Evolutionary conservation across 2,888 invertebrate species (phyloP).

Genomic region (Torymus tubicola): DNA sequence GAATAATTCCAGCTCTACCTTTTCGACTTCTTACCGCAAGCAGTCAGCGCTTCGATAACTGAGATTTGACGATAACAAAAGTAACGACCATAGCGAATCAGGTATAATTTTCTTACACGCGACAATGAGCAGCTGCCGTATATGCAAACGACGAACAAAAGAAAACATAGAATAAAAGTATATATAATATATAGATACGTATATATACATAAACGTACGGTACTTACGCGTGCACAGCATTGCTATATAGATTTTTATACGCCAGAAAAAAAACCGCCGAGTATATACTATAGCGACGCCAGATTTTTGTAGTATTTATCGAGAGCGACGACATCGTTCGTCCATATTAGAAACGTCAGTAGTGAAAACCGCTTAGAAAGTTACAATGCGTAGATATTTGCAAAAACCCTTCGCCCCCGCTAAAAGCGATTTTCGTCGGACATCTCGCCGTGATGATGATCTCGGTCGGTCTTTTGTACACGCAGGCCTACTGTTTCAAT

Average conservation of each 20-base stretch:
- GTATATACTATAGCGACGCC: constrained; percentile 29
- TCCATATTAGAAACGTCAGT: constrained; percentile 18
- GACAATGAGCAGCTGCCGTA: not conserved
- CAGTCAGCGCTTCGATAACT: no score
- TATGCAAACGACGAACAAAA: no score
- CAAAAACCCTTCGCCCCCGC: not conserved
- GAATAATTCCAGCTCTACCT: no score
- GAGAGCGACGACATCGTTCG: constrained; percentile 29
- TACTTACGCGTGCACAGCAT: constrained; percentile 50
- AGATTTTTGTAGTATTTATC: constrained; percentile 44
- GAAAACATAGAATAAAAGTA: not conserved
- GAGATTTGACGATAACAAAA: no score
- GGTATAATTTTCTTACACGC: not conserved
- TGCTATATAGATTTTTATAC: constrained; percentile 51
- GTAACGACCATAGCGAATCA: not conserved
- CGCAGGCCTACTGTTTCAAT: constrained; percentile 48
- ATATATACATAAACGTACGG: constrained; percentile 29
- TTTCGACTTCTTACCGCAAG: no score
- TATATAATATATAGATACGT: constrained; percentile 13
- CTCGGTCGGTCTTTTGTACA: constrained; percentile 35
- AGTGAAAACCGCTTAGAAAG: constrained; percentile 24
- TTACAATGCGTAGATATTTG: constrained; percentile 10
- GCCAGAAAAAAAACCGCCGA: constrained; percentile 18
- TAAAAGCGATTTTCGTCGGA: constrained; percentile 9
- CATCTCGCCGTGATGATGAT: constrained; percentile 16